Evolutionary conservation across 2,113 vertebrate species (phyloP).

Genomic region (Laterallus jamaicensis): DNA sequence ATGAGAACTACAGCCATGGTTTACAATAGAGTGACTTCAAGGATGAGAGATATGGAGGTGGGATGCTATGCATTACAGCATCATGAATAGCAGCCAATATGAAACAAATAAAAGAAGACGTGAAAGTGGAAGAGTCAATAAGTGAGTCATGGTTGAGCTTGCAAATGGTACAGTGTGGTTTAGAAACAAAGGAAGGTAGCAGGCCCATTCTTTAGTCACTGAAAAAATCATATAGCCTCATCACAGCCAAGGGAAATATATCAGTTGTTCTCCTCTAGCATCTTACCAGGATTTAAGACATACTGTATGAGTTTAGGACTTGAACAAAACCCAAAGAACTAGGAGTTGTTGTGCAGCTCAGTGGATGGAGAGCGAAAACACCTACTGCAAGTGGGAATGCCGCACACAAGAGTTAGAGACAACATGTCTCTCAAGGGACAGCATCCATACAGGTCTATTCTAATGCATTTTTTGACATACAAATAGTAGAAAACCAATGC

Average conservation of each 20-base stretch:
- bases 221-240: not conserved
- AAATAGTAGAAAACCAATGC: not conserved
- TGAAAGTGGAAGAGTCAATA: not conserved
- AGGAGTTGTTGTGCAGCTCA: not conserved
- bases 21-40: not conserved
- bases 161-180: accelerated
- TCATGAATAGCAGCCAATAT: not conserved
- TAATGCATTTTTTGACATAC: not conserved
- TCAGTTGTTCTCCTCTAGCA: not conserved
- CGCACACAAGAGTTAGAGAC: not conserved
- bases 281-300: not conserved
- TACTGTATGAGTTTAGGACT: not conserved
- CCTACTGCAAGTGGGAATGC: not conserved
- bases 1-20: not conserved
- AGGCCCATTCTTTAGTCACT: not conserved
- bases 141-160: not conserved
- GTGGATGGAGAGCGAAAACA: not conserved
- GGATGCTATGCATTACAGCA: not conserved
- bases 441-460: not conserved
- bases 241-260: not conserved
- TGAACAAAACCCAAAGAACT: not conserved
- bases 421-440: not conserved
- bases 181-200: not conserved
- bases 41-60: not conserved
- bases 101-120: not conserved